Percentiles rank a stretch among this genome's conserved stretches.
phyloP scores from a whole-genome alignment of 2,797 vertebrate genomes.

The Forpus xanthops region DNA sequence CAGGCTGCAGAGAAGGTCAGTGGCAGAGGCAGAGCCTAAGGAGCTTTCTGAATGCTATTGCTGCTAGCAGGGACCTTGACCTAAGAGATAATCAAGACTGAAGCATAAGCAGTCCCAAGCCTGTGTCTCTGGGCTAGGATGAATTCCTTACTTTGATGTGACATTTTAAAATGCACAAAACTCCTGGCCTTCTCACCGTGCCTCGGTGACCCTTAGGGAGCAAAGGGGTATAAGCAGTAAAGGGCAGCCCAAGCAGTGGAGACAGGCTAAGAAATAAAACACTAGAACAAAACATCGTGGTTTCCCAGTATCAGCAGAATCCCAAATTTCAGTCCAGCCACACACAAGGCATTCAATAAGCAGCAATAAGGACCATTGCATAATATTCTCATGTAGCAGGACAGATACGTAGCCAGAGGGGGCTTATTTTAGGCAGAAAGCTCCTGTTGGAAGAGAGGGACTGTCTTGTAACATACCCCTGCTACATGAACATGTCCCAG shows the following conservation, averaged over 20 bases:
- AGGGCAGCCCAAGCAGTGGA: not conserved
- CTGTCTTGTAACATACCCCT: not conserved
- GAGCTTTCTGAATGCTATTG: constrained; percentile 6
- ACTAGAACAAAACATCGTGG: not conserved
- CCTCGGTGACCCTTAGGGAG: not conserved
- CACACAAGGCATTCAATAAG: rapidly evolving
- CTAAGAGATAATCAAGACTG: not conserved
- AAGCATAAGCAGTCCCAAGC: not conserved
- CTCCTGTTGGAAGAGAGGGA: not conserved
- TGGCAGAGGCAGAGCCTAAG: constrained; percentile 14
- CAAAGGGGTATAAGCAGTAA: not conserved
- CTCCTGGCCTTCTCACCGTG: not conserved
- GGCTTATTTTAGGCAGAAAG: not conserved
- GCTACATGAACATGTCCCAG: not conserved
- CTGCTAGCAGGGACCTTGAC: not conserved
- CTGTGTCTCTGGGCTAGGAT: not conserved
- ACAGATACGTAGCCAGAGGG: not conserved
- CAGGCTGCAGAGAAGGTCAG: constrained; percentile 36
- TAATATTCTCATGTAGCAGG: not conserved
- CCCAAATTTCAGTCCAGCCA: not conserved
- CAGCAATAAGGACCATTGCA: rapidly evolving
- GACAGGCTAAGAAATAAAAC: not conserved
- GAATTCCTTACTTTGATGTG: constrained; percentile 16
- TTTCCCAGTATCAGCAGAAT: not conserved
- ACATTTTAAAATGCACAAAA: constrained; percentile 10